Evolutionary conservation across 2,888 invertebrate species (phyloP).

Genomic region (Troides helena): DNA sequence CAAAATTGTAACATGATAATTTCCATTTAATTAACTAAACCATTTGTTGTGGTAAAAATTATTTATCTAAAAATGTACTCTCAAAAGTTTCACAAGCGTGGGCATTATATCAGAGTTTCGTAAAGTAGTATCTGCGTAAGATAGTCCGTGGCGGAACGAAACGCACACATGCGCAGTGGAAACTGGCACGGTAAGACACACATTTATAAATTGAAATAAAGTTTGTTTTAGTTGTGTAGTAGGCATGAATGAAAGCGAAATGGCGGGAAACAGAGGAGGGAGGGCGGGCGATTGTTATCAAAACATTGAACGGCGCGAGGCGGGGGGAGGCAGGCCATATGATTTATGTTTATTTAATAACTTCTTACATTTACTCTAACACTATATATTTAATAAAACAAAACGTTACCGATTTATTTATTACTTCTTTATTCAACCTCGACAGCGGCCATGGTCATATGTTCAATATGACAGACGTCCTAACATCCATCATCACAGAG

Average conservation of each 20-base stretch:
- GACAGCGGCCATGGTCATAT: too few species aligned
- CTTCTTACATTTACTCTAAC: too few species aligned
- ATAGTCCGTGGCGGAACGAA: conserved; percentile 49
- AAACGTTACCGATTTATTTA: too few species aligned
- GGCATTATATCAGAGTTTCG: conserved; percentile 31
- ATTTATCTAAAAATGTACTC: conserved; percentile 14
- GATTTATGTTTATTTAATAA: too few species aligned
- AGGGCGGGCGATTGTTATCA: conserved; percentile 59
- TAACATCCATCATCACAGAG: too few species aligned
- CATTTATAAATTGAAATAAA: conserved; percentile 76
- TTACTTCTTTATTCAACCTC: too few species aligned
- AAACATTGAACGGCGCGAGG: conserved; percentile 46
- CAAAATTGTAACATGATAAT: too few species aligned
- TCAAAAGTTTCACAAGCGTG: conserved; percentile 31
- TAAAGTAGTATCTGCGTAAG: conserved; percentile 11
- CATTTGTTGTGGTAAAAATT: background rate
- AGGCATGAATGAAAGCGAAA: conserved; percentile 77
- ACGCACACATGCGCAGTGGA: conserved; percentile 68
- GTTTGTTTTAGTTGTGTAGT: conserved; percentile 78
- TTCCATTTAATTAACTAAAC: background rate
- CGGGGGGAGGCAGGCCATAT: background rate
- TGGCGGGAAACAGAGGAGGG: conserved; percentile 44
- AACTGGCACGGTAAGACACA: conserved; percentile 57
- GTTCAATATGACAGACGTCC: too few species aligned
- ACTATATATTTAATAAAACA: too few species aligned